Evolutionary conservation across 2,797 vertebrate species (phyloP).

Genomic region (Chrosomus eos): DNA sequence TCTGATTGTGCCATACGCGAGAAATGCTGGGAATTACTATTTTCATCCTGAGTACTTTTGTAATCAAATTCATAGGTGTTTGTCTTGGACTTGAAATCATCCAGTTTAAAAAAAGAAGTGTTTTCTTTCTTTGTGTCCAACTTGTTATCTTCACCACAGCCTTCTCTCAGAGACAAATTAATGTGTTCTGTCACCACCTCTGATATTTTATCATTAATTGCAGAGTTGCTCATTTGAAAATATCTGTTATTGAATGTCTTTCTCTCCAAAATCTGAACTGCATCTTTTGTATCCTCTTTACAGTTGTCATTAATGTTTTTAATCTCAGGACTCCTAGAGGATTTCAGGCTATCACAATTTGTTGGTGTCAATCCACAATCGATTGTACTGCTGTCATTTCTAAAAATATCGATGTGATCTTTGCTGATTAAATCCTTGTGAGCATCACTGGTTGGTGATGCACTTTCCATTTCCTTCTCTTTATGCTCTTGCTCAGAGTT

Average conservation of each 20-base stretch:
- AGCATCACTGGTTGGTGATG: background rate
- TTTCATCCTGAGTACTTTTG: background rate
- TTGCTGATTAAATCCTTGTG: background rate
- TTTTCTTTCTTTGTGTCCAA: slow-evolving; percentile 36
- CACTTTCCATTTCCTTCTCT: background rate
- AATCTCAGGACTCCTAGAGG: background rate
- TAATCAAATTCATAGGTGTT: slow-evolving; percentile 22
- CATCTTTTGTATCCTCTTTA: slow-evolving; percentile 15
- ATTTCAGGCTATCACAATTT: background rate
- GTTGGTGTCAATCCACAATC: background rate
- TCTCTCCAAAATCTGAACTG: slow-evolving; percentile 9
- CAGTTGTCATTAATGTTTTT: background rate
- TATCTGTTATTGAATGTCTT: slow-evolving; percentile 18
- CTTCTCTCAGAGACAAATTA: slow-evolving; percentile 56
- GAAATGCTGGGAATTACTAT: background rate
- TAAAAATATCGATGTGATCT: background rate
- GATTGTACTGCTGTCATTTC: background rate
- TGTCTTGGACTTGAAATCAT: slow-evolving; percentile 9
- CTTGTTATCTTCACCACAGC: slow-evolving; percentile 27
- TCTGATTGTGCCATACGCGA: background rate
- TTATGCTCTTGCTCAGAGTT: slow-evolving; percentile 19
- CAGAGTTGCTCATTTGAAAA: slow-evolving; percentile 56
- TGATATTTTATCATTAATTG: slow-evolving; percentile 79
- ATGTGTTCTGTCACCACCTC: slow-evolving; percentile 77
- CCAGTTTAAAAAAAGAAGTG: background rate